Base-by-base conservation (phyloP, 2,888 invertebrate genomes). In the Apodemia duryi region DNA sequence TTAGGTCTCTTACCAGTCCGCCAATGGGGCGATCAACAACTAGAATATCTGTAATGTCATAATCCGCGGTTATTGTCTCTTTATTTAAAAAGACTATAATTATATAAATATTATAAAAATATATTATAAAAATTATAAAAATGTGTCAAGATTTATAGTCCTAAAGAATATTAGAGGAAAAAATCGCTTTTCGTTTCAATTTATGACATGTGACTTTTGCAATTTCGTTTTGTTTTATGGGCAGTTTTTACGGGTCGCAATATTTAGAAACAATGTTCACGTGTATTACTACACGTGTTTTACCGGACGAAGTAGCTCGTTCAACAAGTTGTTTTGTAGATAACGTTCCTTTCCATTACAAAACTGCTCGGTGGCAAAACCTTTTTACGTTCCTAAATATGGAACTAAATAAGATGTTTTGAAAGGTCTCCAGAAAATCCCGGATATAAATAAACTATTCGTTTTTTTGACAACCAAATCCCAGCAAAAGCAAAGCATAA, bases 181-280 rank as follows among this genome's bases (percentile, higher is more conserved):
- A 49, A 29, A 29, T 28, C 6, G 49, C 28, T 64, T 64, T 61
- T 61, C 61, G 61, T 43, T 52, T 21, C 41, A 2, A 64, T 51
- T 62, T 32, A 64, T 61, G 49, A 61, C 65, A 61, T 65, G 65
- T 61, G 61, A 61, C 29, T 65, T 65, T 64, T 65, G 49, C n/a
- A 57, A 57, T 57, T 13, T 57, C 32, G 32, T 32, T 61, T 35
- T 61, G 61, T 61, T 61, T 65, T 61, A 65, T 51, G 29, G 64
- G 35, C 61, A 49, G 70, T 70, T 71, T 70, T 57, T 75, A 78
- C 76, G 74, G 74, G 67, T 73, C 69, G 71, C 70, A 69, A 73
- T 80, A 78, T 81, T 81, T 80, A 77, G 80, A 67, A 64, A 64
- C 66, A 64, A 57, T 43, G 61, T 71, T 66, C 57, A 62, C 67